A percentile compares a stretch with the other conserved stretches of the same genome.
Conservation (phyloP, 2,888 invertebrate species). For the Micropterix aruncella region DNA sequence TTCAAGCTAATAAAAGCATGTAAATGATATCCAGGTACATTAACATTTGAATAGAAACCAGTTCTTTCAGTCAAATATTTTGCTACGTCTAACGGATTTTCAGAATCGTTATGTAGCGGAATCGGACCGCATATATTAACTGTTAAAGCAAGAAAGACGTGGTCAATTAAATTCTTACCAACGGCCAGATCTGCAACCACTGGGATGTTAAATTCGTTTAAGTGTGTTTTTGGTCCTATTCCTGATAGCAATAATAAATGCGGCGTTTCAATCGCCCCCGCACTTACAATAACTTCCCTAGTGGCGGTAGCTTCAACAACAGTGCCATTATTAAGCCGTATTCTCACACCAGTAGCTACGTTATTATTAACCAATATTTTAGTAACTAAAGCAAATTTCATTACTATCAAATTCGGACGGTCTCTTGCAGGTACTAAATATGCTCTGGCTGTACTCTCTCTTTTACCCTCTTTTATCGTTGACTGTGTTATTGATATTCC, state of each 20-base stretch:
- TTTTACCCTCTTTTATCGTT: conserved; percentile 9
- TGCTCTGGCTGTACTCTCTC: conserved; percentile 18
- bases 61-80: background rate
- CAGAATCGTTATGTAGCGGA: background rate
- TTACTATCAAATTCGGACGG: conserved; percentile 16
- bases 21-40: too few relatives aligned
- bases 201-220: conserved; percentile 17
- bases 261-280: conserved; percentile 42
- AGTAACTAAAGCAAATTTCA: conserved; percentile 14
- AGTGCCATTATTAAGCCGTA: conserved; percentile 16
- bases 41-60: too few relatives aligned
- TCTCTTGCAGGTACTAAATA: conserved; percentile 15
- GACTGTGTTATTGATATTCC: conserved; percentile 12
- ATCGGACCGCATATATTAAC: background rate
- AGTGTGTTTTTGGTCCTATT: conserved; percentile 23
- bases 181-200: conserved; percentile 24
- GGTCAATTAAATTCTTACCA: conserved; percentile 25
- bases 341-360: conserved; percentile 15
- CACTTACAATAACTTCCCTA: conserved; percentile 36
- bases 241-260: conserved; percentile 44
- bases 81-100: too few relatives aligned
- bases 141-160: conserved; percentile 8
- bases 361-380: conserved; percentile 15
- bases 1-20: too few relatives aligned
- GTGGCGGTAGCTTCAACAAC: conserved; percentile 19